Base-by-base conservation (phyloP, 2,888 invertebrate genomes). In the Cephus sareptanus region DNA sequence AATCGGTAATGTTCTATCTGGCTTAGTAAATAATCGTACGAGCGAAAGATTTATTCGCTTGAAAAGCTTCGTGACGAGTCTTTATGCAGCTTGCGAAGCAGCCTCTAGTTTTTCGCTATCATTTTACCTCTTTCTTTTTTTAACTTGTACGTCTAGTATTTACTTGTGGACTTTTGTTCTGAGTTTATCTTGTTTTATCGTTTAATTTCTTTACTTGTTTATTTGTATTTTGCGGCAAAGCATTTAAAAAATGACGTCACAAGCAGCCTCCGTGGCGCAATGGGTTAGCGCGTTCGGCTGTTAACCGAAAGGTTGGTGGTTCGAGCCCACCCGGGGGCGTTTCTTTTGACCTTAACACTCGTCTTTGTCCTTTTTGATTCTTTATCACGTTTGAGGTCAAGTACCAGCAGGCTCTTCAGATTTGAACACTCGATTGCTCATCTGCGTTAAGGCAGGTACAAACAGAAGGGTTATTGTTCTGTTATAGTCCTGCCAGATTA, bases 231-330 rank as follows among this genome's bases (percentile, higher is more conserved):
- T 23, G 4, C 15, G 40, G 9, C 0, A 56, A 56, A 15, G 0
- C 2, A 6, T 23, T 12, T 12, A 6, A 56, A 9, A 56, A 56
- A 9, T 56, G 23, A 56, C 40, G 40, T 56, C 40, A 23, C 40
- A 9, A 23, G 23, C 40, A 71, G 34, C 71, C 71, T 96, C 95
- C 96, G 97, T 97, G 97, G 97, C 97, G 97, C 97, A 97, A 97
- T 96, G 91, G 97, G 97, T 94, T 97, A 97, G 97, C 97, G 97
- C 97, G 97, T 97, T 97, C 97, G 97, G 97, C 97, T 97, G 97
- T 97, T 97, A 97, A 97, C 97, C 97, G 97, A 97, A 97, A 97
- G 97, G 97, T 97, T 97, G 97, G 97, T 97, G 97, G 97, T 97
- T 97, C 97, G 95, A 97, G 96, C 95, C 97, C 97, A 97, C 97